A percentile compares a stretch with the other conserved stretches of the same genome.
phyloP scores from a whole-genome alignment of 1,140 invertebrate genomes.

The Procambarus clarkii region DNA sequence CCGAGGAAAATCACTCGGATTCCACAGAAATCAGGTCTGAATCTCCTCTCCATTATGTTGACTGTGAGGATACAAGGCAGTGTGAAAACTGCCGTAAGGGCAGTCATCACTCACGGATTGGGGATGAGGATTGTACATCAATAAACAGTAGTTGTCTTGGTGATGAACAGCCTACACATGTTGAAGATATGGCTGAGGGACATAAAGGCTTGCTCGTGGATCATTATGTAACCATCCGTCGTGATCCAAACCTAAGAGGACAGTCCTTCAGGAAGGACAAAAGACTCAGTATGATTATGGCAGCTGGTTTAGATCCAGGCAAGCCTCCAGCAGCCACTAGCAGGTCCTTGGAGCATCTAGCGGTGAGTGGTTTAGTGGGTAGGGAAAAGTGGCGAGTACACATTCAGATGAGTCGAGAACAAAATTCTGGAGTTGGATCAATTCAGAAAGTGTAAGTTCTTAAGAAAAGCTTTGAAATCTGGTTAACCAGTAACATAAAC shows the following conservation, averaged over 20 bases:
- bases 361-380: constrained; percentile 38
- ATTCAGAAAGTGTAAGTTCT: too few species aligned
- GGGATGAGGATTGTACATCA: constrained; percentile 24
- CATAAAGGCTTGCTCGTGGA: neutral
- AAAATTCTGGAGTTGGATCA: too few species aligned
- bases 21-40: constrained; percentile 37
- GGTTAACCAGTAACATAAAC: too few species aligned
- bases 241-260: constrained; percentile 11
- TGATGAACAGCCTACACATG: constrained; percentile 16
- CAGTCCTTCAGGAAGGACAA: constrained; percentile 46
- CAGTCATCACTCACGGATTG: constrained; percentile 10
- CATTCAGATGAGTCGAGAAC: too few species aligned
- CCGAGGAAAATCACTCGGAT: neutral
- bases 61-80: constrained; percentile 57
- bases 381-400: neutral
- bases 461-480: too few species aligned
- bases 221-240: constrained; percentile 47
- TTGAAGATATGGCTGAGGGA: constrained; percentile 1
- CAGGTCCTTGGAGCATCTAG: constrained; percentile 54
- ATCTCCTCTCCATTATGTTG: constrained; percentile 62
- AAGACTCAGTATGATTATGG: constrained; percentile 31
- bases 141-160: constrained; percentile 40
- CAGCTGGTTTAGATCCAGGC: constrained; percentile 35
- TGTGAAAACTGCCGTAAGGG: constrained; percentile 37
- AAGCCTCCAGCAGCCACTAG: constrained; percentile 40